Evolutionary conservation across 2,888 invertebrate species (phyloP), one percentile per base, ranked within the genome.

Genomic region (Platycnemis pennipes): DNA sequence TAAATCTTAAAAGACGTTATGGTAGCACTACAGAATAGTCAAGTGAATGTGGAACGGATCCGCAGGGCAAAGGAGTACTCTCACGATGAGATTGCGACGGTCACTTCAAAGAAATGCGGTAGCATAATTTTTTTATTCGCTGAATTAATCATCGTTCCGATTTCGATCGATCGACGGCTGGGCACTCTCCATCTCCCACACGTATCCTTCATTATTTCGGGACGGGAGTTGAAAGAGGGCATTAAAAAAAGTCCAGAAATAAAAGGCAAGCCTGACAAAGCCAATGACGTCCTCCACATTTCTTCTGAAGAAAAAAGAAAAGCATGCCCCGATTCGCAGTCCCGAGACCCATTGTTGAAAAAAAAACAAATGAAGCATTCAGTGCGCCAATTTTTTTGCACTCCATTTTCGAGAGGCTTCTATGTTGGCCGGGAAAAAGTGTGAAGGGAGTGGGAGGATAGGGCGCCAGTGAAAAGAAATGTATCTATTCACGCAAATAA

Each of bases 261-360:
- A 8, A 11, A 4, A 11, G 13, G 5, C 13, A 77, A 77, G 77
- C 2, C 13, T 37, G 37, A 77, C 37, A 77, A 77, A 77, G 77
- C 13, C 77, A 77, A 77, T 37, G 77, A 37, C 37, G 77, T 37
- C 77, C 31, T 3, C 77, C 11, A 11, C 37, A 37, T 37, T 77
- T 16, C 37, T 13, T 3, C 16, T n/a, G 11, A 37, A n/a, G n/a
- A n/a, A n/a, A n/a, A n/a, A n/a, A n/a, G 37, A 37, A 77, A 37
- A 11, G 37, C 19, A 63, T n/a, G 4, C 63, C 77, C 37, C 11
- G 11, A 69, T 31, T n/a, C 31, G 69, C 69, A 69, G 8, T 69
- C 69, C 69, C n/a, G 69, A 69, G 37, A 37, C 13, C 37, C 77
- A 77, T 77, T 77, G 77, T 77, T 77, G 37, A 77, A 77, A n/a